Percentiles rank a stretch among this genome's conserved stretches.
These are phyloP conservation scores for Harpagifer antarcticus DNA, from an alignment of 2,797 vertebrate species.

Conservation along the genomic window DNA sequence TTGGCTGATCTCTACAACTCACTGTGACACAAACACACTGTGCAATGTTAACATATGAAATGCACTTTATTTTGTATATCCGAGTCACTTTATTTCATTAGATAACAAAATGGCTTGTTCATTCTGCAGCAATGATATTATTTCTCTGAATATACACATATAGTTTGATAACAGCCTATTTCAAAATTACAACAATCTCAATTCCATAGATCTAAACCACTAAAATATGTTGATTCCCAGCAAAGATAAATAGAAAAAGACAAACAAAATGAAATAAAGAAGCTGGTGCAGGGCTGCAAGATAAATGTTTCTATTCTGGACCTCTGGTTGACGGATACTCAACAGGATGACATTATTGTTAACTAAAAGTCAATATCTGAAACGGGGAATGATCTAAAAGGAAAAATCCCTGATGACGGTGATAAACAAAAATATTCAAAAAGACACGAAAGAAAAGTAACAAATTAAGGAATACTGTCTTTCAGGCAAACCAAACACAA, in stretches of 20 bases:
- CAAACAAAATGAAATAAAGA: not conserved
- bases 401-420: not conserved
- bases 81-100: constrained; percentile 69
- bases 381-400: constrained; percentile 6
- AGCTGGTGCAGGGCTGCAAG: not conserved
- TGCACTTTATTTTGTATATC: constrained; percentile 15
- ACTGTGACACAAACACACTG: not conserved
- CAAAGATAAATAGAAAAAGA: not conserved
- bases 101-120: constrained; percentile 78
- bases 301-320: constrained; percentile 22
- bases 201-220: constrained; percentile 50
- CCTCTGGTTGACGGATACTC: constrained; percentile 12
- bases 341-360: constrained; percentile 1
- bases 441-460: constrained; percentile 13
- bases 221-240: constrained; percentile 44
- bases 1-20: constrained; percentile 14
- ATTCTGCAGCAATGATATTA: constrained; percentile 72
- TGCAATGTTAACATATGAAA: not conserved
- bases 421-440: not conserved
- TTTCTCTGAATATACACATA: constrained; percentile 76
- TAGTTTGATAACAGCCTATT: constrained; percentile 77
- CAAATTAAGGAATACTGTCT: not conserved
- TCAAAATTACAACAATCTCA: constrained; percentile 66
- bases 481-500: constrained; percentile 6
- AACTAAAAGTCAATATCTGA: constrained; percentile 9